Percentiles rank a stretch among this genome's conserved stretches.
phyloP scores from a whole-genome alignment of 2,888 invertebrate species.

The Harmothoe impar region DNA sequence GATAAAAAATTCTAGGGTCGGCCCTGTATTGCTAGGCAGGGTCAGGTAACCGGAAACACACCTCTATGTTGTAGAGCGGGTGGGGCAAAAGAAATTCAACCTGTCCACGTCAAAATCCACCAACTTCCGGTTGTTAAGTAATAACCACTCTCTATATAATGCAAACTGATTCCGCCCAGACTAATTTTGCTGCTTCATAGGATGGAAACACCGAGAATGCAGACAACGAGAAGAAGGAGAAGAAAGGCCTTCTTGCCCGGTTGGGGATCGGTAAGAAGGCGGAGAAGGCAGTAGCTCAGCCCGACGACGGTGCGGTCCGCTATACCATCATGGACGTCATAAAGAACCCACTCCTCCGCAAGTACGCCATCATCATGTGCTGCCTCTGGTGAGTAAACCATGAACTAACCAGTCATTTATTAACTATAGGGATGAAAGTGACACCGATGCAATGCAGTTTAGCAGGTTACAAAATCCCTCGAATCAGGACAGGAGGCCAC shows the following conservation, averaged over 20 bases:
- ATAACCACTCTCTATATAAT: too few species aligned
- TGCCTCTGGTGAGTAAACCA: conserved; percentile 69
- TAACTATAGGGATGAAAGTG: neutral
- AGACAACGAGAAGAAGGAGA: conserved; percentile 58
- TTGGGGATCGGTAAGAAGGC: neutral
- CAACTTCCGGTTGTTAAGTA: too few species aligned
- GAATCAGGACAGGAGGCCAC: too few species aligned
- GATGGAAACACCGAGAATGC: conserved; percentile 49
- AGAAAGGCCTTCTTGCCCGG: conserved; percentile 49
- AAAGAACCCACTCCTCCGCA: conserved; percentile 66
- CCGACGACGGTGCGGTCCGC: neutral
- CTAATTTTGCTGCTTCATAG: neutral
- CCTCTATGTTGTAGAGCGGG: too few species aligned
- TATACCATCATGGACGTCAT: conserved; percentile 72
- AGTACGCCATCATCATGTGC: conserved; percentile 72
- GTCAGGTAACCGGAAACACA: too few species aligned
- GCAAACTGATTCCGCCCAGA: too few species aligned
- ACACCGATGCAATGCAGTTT: neutral
- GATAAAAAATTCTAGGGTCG: too few species aligned
- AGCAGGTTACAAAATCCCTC: too few species aligned
- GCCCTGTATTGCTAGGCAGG: too few species aligned
- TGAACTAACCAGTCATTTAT: too few species aligned
- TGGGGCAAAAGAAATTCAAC: too few species aligned
- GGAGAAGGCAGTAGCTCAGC: neutral
- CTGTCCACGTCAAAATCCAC: too few species aligned